phyloP scores from a whole-genome alignment of 2,888 invertebrate genomes.

The Napeogenes inachia region DNA sequence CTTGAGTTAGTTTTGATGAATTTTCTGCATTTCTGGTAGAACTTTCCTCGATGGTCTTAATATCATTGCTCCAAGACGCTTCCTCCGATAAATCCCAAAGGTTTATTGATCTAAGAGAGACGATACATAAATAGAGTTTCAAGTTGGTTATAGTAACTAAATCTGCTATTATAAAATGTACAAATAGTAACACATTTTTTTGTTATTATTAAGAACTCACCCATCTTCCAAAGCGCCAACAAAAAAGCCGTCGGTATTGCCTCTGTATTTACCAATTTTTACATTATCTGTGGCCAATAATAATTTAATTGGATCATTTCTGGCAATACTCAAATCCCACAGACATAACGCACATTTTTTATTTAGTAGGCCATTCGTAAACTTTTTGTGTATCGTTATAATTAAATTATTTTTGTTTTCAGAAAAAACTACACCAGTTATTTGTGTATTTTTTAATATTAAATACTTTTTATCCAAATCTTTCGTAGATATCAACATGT shows the following conservation, averaged over 20 bases:
- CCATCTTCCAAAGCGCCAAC: slow-evolving; percentile 63
- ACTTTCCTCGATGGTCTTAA: slow-evolving; percentile 37
- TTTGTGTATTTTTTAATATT: slow-evolving; percentile 47
- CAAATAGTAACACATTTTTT: no score
- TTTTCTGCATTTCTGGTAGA: slow-evolving; percentile 43
- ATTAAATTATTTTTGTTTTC: slow-evolving; percentile 53
- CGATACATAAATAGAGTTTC: background rate
- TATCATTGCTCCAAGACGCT: slow-evolving; percentile 47
- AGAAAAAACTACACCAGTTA: slow-evolving; percentile 49
- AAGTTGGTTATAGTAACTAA: no score
- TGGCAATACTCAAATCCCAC: slow-evolving; percentile 61
- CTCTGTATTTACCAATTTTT: slow-evolving; percentile 49
- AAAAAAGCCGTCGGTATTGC: slow-evolving; percentile 56
- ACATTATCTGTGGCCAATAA: slow-evolving; percentile 58
- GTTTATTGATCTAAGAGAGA: slow-evolving; percentile 56
- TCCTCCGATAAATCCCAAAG: slow-evolving; percentile 66
- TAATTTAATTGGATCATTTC: slow-evolving; percentile 52
- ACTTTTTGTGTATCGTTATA: slow-evolving; percentile 54
- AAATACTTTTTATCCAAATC: slow-evolving; percentile 36
- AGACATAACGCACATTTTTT: slow-evolving; percentile 54
- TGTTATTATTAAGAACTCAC: slow-evolving; percentile 39
- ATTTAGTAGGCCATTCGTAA: slow-evolving; percentile 25
- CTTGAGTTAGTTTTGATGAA: slow-evolving; percentile 36
- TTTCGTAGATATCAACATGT: slow-evolving; percentile 44
- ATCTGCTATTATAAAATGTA: no score